These are phyloP conservation scores for Acanthornis magna DNA, from an alignment of 2,797 vertebrate species.

Conservation along the genomic window DNA sequence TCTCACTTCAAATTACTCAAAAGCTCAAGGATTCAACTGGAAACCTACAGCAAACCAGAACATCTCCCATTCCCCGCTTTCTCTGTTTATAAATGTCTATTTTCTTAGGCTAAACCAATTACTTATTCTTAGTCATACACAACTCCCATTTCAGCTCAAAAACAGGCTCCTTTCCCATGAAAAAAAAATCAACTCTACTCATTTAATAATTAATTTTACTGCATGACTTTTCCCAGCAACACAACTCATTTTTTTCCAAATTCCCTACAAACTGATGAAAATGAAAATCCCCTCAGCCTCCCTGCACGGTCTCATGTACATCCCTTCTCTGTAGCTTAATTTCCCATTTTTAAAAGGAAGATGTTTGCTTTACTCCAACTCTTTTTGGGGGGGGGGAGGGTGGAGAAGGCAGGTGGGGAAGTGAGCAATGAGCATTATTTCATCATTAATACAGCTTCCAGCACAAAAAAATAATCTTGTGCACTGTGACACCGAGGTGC, in stretches of 20 bases:
- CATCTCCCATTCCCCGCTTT: background rate
- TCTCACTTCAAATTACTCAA: background rate
- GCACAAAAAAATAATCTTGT: background rate
- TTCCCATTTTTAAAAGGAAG: background rate
- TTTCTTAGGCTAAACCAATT: background rate
- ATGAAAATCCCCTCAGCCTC: background rate
- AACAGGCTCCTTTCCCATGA: background rate
- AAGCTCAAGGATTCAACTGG: background rate
- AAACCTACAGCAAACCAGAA: background rate
- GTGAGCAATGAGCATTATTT: background rate
- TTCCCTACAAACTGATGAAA: background rate
- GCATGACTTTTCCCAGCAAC: background rate
- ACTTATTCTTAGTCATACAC: background rate
- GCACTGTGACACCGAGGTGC: background rate
- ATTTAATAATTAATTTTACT: background rate
- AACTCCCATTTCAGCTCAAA: background rate
- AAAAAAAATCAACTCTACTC: background rate
- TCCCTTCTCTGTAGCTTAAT: background rate
- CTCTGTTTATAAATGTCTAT: background rate
- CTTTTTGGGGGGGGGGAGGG: rapidly evolving
- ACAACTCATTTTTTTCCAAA: background rate
- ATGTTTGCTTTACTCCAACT: background rate
- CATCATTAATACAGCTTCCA: background rate
- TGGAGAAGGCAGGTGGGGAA: background rate
- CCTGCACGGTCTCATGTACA: background rate